A percentile compares a stretch with the other conserved stretches of the same genome.
phyloP scores from a whole-genome alignment of 2,888 invertebrate genomes.

The Meiosimyza decipiens region DNA sequence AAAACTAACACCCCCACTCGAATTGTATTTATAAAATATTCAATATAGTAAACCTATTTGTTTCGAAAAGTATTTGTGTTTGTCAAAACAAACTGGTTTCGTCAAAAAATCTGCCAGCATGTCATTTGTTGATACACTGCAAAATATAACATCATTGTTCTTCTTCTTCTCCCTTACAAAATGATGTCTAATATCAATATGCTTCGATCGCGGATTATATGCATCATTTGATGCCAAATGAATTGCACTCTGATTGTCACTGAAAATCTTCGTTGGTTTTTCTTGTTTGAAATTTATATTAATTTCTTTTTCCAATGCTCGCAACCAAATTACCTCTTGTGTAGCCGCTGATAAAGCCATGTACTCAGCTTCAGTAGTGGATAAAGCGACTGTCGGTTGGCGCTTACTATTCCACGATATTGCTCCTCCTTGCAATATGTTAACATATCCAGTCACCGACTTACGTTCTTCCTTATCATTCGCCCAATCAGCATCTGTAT shows the following conservation, averaged over 20 bases:
- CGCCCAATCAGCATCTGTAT: constrained; percentile 36
- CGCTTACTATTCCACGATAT: constrained; percentile 41
- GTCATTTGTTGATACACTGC: constrained; percentile 6
- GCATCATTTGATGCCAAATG: no score
- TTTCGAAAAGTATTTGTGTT: constrained; percentile 19
- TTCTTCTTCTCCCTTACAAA: not conserved
- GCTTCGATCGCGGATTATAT: no score
- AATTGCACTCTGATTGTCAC: no score
- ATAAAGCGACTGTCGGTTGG: constrained; percentile 40
- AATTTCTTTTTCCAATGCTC: constrained; percentile 2
- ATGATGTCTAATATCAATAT: no score
- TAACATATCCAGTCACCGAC: constrained; percentile 30
- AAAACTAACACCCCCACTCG: not conserved
- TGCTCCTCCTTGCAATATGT: constrained; percentile 35
- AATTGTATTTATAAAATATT: not conserved
- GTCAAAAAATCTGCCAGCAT: constrained; percentile 17
- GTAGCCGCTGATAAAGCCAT: constrained; percentile 14
- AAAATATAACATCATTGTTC: constrained; percentile 8
- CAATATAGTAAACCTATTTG: not conserved
- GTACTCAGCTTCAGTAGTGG: constrained; percentile 20
- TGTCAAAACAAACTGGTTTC: constrained; percentile 12
- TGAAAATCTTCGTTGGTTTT: not conserved
- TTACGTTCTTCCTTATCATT: constrained; percentile 27
- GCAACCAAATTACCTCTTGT: constrained; percentile 10
- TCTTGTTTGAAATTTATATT: constrained; percentile 3